Evolutionary conservation across 2,888 invertebrate genomes (phyloP).

Genomic region (Seira ritae): DNA sequence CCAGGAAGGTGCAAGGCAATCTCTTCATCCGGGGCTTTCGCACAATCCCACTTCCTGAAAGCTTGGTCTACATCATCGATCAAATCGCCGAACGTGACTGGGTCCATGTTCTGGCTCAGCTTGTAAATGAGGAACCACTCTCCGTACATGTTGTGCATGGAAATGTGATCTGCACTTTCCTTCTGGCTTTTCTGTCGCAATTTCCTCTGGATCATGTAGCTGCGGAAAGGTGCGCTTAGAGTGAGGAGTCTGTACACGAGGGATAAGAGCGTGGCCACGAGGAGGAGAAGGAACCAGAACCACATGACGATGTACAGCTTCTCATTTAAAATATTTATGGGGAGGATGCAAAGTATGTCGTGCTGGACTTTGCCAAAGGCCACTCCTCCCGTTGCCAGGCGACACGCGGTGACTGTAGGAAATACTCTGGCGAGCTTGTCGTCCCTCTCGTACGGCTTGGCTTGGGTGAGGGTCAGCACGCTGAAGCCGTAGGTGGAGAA

Average conservation of each 20-base stretch:
- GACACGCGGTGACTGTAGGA: constrained; percentile 65
- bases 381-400: constrained; percentile 62
- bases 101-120: constrained; percentile 65
- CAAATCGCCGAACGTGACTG: constrained; percentile 61
- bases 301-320: constrained; percentile 64
- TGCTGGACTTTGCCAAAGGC: constrained; percentile 64
- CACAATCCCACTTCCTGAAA: constrained; percentile 52
- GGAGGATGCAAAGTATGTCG: constrained; percentile 65
- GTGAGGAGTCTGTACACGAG: constrained; percentile 57
- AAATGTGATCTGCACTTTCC: constrained; percentile 43
- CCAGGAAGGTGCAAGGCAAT: constrained; percentile 2
- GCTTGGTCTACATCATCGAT: constrained; percentile 60
- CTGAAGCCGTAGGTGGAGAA: constrained; percentile 64
- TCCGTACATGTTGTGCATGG: constrained; percentile 48
- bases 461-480: constrained; percentile 57
- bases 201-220: constrained; percentile 40
- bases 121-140: constrained; percentile 69
- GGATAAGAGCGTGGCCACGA: constrained; percentile 36
- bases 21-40: constrained; percentile 52
- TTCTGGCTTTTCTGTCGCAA: constrained; percentile 41
- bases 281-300: constrained; percentile 66
- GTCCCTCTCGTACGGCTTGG: constrained; percentile 56
- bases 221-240: constrained; percentile 40
- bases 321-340: constrained; percentile 65
- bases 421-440: constrained; percentile 63